A percentile compares a stretch with the other conserved stretches of the same genome.
These are phyloP conservation scores for Saguinus imperator DNA, from an alignment of 2,113 vertebrate genomes.

Conservation along the genomic window DNA sequence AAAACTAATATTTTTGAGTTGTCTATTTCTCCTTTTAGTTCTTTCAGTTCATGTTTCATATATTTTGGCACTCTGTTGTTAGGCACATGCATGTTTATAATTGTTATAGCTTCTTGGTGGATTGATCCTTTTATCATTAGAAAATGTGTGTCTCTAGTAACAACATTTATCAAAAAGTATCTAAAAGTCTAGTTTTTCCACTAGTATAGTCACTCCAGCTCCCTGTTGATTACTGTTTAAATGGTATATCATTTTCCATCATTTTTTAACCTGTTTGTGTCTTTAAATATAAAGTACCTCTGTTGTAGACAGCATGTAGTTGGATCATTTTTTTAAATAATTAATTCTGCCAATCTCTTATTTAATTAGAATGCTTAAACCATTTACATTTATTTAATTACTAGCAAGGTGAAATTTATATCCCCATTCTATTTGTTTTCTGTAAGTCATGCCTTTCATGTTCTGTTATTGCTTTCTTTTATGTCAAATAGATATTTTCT, in stretches of 20 bases:
- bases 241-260: neutral
- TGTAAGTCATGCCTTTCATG: neutral
- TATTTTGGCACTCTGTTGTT: conserved; percentile 7
- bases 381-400: conserved; percentile 22
- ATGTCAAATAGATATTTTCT: neutral
- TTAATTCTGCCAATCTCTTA: neutral
- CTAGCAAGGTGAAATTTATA: neutral
- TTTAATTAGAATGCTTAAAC: neutral
- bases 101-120: neutral
- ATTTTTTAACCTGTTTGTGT: neutral
- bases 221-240: neutral
- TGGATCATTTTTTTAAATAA: neutral
- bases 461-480: neutral
- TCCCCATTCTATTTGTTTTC: neutral
- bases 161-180: neutral
- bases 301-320: neutral
- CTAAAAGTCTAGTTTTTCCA: neutral
- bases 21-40: neutral
- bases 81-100: neutral
- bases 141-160: neutral
- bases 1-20: neutral
- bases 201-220: neutral
- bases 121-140: neutral
- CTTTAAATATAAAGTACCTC: neutral
- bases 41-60: neutral